Percentiles rank a stretch among this genome's conserved stretches.
phyloP scores from a whole-genome alignment of 2,797 vertebrate genomes.

The Eidolon dupreanum region DNA sequence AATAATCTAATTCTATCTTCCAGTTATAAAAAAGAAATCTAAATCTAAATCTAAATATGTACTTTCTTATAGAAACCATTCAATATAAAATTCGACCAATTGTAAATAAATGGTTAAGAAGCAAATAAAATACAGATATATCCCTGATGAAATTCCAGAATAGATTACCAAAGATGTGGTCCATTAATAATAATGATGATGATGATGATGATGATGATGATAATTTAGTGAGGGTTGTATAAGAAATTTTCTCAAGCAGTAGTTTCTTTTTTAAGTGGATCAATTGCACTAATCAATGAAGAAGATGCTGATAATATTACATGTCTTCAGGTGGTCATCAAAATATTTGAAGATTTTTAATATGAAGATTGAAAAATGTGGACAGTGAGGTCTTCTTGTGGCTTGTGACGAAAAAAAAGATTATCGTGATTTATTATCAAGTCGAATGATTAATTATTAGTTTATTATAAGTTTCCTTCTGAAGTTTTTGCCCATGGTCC shows the following conservation, averaged over 20 bases:
- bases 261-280: background rate
- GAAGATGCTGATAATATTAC: background rate
- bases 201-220: background rate
- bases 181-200: background rate
- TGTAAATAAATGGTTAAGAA: background rate
- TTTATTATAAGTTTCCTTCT: background rate
- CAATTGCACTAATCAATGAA: background rate
- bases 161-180: background rate
- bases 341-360: background rate
- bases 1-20: conserved; percentile 32
- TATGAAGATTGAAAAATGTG: background rate
- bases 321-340: background rate
- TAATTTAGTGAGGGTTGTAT: background rate
- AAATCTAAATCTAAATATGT: background rate
- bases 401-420: background rate
- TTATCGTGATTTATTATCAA: background rate
- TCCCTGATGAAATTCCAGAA: background rate
- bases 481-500: background rate
- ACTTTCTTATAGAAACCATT: background rate
- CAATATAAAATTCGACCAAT: background rate
- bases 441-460: background rate
- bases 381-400: background rate
- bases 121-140: background rate
- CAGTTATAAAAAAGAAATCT: background rate
- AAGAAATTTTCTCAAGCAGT: background rate